Evolutionary conservation across 2,113 vertebrate genomes (phyloP).

Genomic region (Carassius gibelio): DNA sequence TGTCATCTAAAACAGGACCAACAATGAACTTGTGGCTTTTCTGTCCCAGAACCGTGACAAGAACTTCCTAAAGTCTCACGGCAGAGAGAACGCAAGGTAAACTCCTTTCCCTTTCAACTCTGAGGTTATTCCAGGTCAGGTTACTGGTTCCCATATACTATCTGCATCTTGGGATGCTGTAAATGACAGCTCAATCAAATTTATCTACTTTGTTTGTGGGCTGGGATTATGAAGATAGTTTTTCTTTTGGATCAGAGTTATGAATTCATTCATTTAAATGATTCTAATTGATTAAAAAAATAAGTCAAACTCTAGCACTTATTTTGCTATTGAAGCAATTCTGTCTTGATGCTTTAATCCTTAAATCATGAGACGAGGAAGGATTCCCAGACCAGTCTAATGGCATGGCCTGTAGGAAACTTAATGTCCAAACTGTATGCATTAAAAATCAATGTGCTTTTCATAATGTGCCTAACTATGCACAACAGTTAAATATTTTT

Average conservation of each 20-base stretch:
- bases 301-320: not conserved
- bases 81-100: slow-evolving; percentile 93
- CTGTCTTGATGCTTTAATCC: too few species aligned
- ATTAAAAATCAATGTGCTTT: too few species aligned
- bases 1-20: slow-evolving; percentile 79
- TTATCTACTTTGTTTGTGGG: not conserved
- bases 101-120: not conserved
- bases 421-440: too few species aligned
- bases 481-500: too few species aligned
- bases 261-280: not conserved
- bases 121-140: not conserved
- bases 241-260: not conserved
- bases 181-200: not conserved
- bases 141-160: not conserved
- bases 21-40: slow-evolving; percentile 92
- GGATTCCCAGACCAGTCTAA: too few species aligned
- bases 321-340: too few species aligned
- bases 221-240: not conserved
- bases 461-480: too few species aligned
- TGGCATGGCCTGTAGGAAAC: too few species aligned
- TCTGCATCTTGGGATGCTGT: not conserved
- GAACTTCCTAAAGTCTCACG: slow-evolving; percentile 98
- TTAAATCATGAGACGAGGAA: too few species aligned
- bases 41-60: slow-evolving; percentile 91
- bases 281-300: not conserved